Conservation (phyloP, 92 coral and sea anemone species). For the Desmophyllum pertusum region DNA sequence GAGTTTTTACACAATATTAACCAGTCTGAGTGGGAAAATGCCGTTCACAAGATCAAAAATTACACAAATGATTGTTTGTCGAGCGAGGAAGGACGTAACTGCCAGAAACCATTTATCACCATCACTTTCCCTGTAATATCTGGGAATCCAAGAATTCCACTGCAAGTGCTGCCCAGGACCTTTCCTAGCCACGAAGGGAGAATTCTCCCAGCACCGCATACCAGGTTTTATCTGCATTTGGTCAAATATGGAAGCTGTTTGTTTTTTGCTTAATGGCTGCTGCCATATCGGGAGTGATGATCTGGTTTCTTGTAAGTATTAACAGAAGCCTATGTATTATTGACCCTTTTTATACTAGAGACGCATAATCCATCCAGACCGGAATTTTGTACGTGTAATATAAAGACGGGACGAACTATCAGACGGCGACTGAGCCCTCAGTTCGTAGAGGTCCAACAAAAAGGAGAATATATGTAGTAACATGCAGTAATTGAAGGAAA, state of each 20-base stretch:
- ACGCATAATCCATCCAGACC: too few species aligned
- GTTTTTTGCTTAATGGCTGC: slow-evolving; percentile 8
- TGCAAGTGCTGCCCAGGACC: background rate
- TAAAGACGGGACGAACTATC: too few species aligned
- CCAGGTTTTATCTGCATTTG: background rate
- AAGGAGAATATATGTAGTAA: too few species aligned
- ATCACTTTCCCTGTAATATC: background rate
- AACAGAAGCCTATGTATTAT: background rate
- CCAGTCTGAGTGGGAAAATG: background rate
- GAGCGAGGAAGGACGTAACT: background rate
- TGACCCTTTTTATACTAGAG: too few species aligned
- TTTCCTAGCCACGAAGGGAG: background rate
- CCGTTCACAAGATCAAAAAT: background rate
- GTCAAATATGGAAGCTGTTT: background rate
- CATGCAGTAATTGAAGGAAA: too few species aligned
- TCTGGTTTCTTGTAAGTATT: slow-evolving; percentile 13
- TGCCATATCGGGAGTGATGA: background rate
- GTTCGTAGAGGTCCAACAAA: too few species aligned
- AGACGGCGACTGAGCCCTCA: too few species aligned
- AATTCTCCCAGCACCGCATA: background rate
- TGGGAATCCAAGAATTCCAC: background rate
- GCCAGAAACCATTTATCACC: background rate
- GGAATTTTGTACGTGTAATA: too few species aligned
- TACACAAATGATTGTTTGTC: background rate
- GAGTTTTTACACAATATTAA: background rate